Base-by-base conservation (phyloP, 2,797 vertebrate species). In the Poeciliopsis paucimaculata region DNA sequence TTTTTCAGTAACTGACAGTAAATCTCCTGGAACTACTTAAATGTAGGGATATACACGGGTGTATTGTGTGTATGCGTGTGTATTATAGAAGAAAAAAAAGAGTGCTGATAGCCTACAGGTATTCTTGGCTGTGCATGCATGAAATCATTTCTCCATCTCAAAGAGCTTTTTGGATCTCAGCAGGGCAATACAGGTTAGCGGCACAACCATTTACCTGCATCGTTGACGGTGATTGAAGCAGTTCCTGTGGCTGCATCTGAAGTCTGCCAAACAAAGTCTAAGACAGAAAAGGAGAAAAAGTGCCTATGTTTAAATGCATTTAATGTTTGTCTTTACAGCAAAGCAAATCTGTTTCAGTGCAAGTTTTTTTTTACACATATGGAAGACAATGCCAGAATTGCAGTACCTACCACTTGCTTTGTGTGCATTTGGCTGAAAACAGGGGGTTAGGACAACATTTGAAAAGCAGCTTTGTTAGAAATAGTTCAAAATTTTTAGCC, bases 181-280 rank as follows among this genome's bases (percentile, higher is more conserved):
- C 76, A 86, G 76, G 75, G 64, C 62, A 73, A 7, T n/a, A 36
- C 5, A 8, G 71, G 47, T 57, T 47, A 28, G n/a, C 12, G 34
- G 45, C 16, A 64, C 72, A 83, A 80, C 60, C 64, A 20, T 86
- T 93, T 96, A 99, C 98, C 98, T 98, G 97, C 96, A 77, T 95
- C 92, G 84, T 98, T 96, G 82, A 99, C 97, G 81, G 97, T 96
- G 92, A 99, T 97, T 90, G 97, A 97, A 89, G 98, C 98, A 73
- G 96, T 91, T 94, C 98, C 98, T 72, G 98, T 99, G 74, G 97
- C 96, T 83, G 97, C 97, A 49, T 96, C 95, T 79, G 95, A 91
- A 72, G 96, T 97, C 93, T 98, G 98, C 86, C 92, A 95, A 80
- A 97, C 95, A 94, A 97, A 98, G 80, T 96, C 98, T 99, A 93